Evolutionary conservation across 2,113 vertebrate genomes (phyloP), one percentile per base, ranked within the genome.

Genomic region (Chionis minor): DNA sequence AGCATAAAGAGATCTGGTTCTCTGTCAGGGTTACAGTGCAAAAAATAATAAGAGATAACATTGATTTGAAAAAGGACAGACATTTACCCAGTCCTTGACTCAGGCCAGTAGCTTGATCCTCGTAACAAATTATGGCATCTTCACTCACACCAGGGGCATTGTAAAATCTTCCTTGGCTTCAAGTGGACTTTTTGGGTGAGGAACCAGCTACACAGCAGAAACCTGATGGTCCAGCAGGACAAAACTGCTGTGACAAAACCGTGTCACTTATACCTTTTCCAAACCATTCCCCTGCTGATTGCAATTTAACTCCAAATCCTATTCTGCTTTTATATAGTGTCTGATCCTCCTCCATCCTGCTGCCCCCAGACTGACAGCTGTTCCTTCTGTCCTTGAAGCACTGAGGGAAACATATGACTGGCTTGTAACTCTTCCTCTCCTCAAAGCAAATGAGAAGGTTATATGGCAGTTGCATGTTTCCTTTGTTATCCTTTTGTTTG

Each of bases 401-500:
- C 75, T 52, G 82, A 93, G 85, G 93, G 82, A 90, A 89, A 33
- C 2, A 2, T 87, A 38, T 63, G 87, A 85, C 74, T 93, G 89
- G 54, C 3, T 17, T 72, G 82, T 38, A 72, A 67, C 63, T 92
- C 85, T 95, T 95, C 87, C 75, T 89, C 63, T 81, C 38, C 82
- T 95, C 80, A 92, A 88, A 94, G 52, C 21, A 58, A 89, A 45
- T 51, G 85, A 66, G 12, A 56, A 93, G 73, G 67, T 75, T 93
- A 44, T 58, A 33, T 40, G 75, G 55, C 90, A 93, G 80, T 88
- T 75, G 61, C 80, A 52, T 52, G 49, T 92, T 96, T 97, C 88
- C 82, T 93, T 89, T 96, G 59, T 56, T 94, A 61, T 85, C 65
- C 69, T 88, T 95, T 92, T 95, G 85, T 95, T 93, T 89, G 87